Percentiles rank a stretch among this genome's conserved stretches.
Evolutionary conservation across 2,113 vertebrate species (phyloP).

Genomic region (Anarhynchus alexandrinus): DNA sequence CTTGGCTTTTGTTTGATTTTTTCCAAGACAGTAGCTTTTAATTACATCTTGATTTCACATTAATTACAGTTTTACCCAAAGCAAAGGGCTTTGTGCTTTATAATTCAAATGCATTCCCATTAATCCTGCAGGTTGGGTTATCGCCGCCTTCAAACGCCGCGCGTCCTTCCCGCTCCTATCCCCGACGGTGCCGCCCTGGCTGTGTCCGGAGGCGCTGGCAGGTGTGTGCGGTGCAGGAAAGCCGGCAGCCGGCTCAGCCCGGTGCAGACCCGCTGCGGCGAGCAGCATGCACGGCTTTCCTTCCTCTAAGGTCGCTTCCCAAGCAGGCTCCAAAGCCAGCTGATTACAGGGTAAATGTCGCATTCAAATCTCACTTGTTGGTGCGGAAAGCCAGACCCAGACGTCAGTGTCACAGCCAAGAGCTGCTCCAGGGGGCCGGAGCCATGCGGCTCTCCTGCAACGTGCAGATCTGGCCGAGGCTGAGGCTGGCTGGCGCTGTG

Average conservation of each 20-base stretch:
- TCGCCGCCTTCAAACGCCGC: background rate
- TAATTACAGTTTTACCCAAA: conserved; percentile 41
- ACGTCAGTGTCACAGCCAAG: fast-evolving
- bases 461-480: fast-evolving
- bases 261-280: fast-evolving
- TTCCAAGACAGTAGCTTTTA: conserved; percentile 50
- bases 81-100: conserved; percentile 5
- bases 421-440: background rate
- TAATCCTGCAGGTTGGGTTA: background rate
- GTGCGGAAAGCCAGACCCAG: background rate
- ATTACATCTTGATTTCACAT: conserved; percentile 29
- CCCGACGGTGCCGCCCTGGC: conserved; percentile 2
- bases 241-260: background rate
- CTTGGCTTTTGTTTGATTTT: conserved; percentile 12
- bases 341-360: background rate
- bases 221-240: background rate
- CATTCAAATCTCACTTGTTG: background rate
- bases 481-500: fast-evolving
- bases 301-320: background rate
- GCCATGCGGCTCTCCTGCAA: background rate
- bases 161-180: background rate
- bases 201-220: background rate
- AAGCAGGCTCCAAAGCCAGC: background rate
- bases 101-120: background rate
- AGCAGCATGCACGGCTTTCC: background rate